Percentiles rank a stretch among this genome's conserved stretches.
These are phyloP conservation scores for Hylaeus anthracinus DNA, from an alignment of 1,140 invertebrate genomes.

Conservation along the genomic window DNA sequence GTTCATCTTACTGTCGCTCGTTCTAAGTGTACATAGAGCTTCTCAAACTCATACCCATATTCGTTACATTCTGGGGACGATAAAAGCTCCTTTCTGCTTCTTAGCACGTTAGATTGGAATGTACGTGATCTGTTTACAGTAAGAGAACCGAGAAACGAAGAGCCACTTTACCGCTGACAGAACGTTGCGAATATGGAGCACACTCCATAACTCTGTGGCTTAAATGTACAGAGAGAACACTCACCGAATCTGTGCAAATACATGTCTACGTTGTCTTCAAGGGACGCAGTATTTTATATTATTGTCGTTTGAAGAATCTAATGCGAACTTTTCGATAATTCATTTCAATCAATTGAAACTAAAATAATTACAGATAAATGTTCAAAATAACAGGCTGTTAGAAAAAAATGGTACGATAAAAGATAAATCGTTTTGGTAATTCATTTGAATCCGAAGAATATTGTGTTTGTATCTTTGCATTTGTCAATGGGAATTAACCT, in stretches of 20 bases:
- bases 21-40: too few species aligned
- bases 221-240: not conserved
- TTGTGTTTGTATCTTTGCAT: too few species aligned
- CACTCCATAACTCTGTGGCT: not conserved
- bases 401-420: too few species aligned
- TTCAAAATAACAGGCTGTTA: too few species aligned
- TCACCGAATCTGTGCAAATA: not conserved
- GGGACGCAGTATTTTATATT: not conserved
- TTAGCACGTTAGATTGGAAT: slow-evolving; percentile 1
- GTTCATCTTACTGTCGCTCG: too few species aligned
- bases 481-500: too few species aligned
- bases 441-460: too few species aligned
- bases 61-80: slow-evolving; percentile 2
- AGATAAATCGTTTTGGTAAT: too few species aligned
- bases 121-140: slow-evolving; percentile 34
- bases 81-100: slow-evolving; percentile 20
- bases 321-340: slow-evolving; percentile 21
- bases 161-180: slow-evolving; percentile 1
- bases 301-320: not conserved
- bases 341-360: not conserved
- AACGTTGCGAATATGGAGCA: slow-evolving; percentile 8
- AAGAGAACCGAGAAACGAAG: slow-evolving; percentile 2
- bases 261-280: not conserved
- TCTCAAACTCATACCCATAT: not conserved
- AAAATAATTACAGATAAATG: too few species aligned